Percentiles rank a stretch among this genome's conserved stretches.
Conservation (phyloP, 2,888 invertebrate genomes). For the Notodonta dromedarius region DNA sequence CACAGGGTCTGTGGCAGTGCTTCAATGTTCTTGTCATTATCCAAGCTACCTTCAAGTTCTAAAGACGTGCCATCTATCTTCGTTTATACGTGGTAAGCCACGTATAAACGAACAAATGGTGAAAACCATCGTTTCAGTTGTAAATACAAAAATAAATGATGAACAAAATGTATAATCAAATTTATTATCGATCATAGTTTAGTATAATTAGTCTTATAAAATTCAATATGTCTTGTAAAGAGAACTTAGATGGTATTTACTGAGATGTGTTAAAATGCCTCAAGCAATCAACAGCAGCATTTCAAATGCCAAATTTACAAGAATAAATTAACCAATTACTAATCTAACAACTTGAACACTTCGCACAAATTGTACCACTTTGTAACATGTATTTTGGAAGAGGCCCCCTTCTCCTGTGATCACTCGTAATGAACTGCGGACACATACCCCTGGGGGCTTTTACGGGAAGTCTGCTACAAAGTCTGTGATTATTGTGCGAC, state of each 20-base stretch:
- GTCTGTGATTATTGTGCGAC: neutral
- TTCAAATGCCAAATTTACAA: constrained; percentile 59
- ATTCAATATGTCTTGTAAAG: constrained; percentile 70
- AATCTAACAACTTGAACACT: constrained; percentile 32
- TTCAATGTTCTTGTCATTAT: no score
- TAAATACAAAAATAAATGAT: constrained; percentile 1
- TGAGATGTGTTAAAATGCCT: constrained; percentile 53
- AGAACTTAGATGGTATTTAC: constrained; percentile 59
- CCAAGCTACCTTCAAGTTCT: no score
- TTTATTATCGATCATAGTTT: constrained; percentile 61
- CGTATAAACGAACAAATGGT: no score
- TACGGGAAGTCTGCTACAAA: neutral
- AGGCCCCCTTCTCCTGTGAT: no score
- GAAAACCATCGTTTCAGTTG: no score
- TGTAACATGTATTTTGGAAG: no score
- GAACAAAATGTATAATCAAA: constrained; percentile 43
- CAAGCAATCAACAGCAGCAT: constrained; percentile 58
- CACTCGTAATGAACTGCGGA: no score
- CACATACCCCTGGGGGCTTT: no score
- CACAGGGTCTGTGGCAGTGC: no score
- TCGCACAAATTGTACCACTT: constrained; percentile 11
- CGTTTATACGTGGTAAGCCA: no score
- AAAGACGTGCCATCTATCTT: no score
- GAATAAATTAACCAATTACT: constrained; percentile 48
- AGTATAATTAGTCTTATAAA: constrained; percentile 77